Evolutionary conservation across 2,113 vertebrate species (phyloP).

Genomic region (Cynopterus brachyotis): DNA sequence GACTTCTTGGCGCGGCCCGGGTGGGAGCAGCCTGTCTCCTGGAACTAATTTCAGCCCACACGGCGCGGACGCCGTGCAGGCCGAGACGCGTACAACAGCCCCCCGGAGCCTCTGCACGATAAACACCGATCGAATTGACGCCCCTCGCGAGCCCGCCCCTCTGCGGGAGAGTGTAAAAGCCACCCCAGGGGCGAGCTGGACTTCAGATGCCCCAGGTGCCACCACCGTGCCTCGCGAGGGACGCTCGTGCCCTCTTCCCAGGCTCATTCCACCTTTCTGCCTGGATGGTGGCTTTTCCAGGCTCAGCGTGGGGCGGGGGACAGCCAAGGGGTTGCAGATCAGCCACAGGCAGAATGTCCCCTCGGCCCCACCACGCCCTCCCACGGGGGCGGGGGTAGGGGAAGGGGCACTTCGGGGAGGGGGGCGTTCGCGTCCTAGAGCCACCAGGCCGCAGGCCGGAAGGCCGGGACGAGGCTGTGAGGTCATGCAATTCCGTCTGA

Average conservation of each 20-base stretch:
- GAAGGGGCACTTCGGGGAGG: background rate
- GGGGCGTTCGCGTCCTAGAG: background rate
- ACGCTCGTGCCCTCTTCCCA: background rate
- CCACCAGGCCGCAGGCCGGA: fast-evolving
- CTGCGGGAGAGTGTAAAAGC: slow-evolving; percentile 54
- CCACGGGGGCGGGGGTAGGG: fast-evolving
- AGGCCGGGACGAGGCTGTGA: background rate
- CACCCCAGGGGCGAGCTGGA: background rate
- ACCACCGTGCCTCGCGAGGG: background rate
- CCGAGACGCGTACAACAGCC: slow-evolving; percentile 81
- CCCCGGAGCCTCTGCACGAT: slow-evolving; percentile 71
- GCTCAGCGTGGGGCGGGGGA: background rate
- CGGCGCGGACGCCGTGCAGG: slow-evolving; percentile 73
- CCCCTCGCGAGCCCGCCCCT: background rate
- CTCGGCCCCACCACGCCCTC: fast-evolving
- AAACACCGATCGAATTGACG: slow-evolving; percentile 73
- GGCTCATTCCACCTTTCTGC: slow-evolving; percentile 28
- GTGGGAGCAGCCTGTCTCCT: slow-evolving; percentile 74
- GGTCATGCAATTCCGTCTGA: fast-evolving
- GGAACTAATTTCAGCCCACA: slow-evolving; percentile 80
- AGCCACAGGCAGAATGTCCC: no score
- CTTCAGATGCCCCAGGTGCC: slow-evolving; percentile 16
- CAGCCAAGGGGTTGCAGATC: background rate
- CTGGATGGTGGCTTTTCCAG: background rate
- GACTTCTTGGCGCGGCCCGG: slow-evolving; percentile 80